phyloP scores from a whole-genome alignment of 2,113 vertebrate genomes.

The Carassius auratus region DNA sequence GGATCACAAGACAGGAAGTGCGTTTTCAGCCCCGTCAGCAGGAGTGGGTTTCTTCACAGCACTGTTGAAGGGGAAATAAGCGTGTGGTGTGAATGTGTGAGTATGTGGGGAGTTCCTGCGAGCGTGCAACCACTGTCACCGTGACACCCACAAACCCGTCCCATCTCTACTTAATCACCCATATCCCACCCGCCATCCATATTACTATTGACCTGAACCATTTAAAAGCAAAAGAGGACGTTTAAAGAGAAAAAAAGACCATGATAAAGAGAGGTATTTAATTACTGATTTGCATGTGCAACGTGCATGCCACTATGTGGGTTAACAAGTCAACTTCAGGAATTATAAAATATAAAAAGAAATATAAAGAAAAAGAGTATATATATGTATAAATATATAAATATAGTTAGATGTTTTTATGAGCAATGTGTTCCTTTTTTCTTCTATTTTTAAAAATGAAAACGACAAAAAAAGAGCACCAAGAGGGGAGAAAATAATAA shows the following conservation, averaged over 20 bases:
- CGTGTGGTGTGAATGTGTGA: conserved; percentile 47
- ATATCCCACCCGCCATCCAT: conserved; percentile 13
- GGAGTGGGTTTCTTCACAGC: background rate
- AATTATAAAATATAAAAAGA: conserved; percentile 71
- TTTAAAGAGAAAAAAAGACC: conserved; percentile 62
- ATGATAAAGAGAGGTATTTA: conserved; percentile 78
- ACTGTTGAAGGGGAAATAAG: background rate
- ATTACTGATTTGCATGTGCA: conserved; percentile 84
- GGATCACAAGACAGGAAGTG: conserved; percentile 36
- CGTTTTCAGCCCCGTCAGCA: background rate
- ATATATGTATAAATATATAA: conserved; percentile 73
- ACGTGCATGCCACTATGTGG: conserved; percentile 84
- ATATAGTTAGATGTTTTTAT: conserved; percentile 82
- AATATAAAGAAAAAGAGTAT: conserved; percentile 71
- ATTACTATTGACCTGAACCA: conserved; percentile 60
- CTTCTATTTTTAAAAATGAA: conserved; percentile 90
- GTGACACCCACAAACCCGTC: conserved; percentile 56
- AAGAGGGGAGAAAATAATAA: conserved; percentile 49
- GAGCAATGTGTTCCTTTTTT: conserved; percentile 82
- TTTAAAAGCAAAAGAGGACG: conserved; percentile 66
- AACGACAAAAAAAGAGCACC: conserved; percentile 68
- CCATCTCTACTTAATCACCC: conserved; percentile 44
- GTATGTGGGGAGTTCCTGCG: conserved; percentile 38
- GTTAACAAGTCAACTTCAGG: conserved; percentile 82
- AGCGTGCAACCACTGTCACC: conserved; percentile 51